Evolutionary conservation across 1,140 invertebrate genomes (phyloP).

Genomic region (Drosophila repleta): DNA sequence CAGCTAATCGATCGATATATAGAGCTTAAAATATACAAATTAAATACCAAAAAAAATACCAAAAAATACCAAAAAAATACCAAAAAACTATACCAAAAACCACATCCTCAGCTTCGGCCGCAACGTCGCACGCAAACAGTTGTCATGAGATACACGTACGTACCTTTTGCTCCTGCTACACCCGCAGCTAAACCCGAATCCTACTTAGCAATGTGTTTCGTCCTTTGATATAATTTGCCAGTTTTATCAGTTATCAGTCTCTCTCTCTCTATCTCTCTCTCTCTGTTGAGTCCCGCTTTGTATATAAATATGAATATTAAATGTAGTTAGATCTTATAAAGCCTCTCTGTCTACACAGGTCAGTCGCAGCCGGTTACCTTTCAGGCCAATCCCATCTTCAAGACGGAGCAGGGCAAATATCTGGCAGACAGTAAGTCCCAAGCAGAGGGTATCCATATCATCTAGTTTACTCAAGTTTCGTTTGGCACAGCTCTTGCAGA

Average conservation of each 20-base stretch:
- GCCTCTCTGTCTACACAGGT: slow-evolving; percentile 57
- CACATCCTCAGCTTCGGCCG: slow-evolving; percentile 44
- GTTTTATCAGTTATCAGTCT: slow-evolving; percentile 43
- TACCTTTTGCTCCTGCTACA: slow-evolving; percentile 12
- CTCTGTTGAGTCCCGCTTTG: slow-evolving; percentile 58
- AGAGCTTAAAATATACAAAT: slow-evolving; percentile 1
- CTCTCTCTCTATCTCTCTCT: slow-evolving; percentile 38
- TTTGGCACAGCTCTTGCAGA: slow-evolving; percentile 90
- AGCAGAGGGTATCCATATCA: too few species aligned
- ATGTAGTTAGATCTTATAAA: slow-evolving; percentile 29
- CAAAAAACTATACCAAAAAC: slow-evolving; percentile 8
- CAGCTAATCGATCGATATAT: slow-evolving; percentile 37
- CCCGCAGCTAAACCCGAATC: background rate
- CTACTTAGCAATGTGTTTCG: slow-evolving; percentile 52
- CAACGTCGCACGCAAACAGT: slow-evolving; percentile 39
- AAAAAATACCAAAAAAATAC: too few species aligned
- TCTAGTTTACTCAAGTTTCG: too few species aligned
- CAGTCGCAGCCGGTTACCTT: slow-evolving; percentile 85
- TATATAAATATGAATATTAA: slow-evolving; percentile 37
- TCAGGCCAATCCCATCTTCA: slow-evolving; percentile 89
- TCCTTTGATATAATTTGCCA: slow-evolving; percentile 68
- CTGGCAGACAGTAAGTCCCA: slow-evolving; percentile 91
- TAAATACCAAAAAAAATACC: too few species aligned
- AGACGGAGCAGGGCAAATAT: slow-evolving; percentile 92
- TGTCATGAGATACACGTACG: slow-evolving; percentile 47